Evolutionary conservation across 2,888 invertebrate species (phyloP).

Genomic region (Tenodera sinensis): DNA sequence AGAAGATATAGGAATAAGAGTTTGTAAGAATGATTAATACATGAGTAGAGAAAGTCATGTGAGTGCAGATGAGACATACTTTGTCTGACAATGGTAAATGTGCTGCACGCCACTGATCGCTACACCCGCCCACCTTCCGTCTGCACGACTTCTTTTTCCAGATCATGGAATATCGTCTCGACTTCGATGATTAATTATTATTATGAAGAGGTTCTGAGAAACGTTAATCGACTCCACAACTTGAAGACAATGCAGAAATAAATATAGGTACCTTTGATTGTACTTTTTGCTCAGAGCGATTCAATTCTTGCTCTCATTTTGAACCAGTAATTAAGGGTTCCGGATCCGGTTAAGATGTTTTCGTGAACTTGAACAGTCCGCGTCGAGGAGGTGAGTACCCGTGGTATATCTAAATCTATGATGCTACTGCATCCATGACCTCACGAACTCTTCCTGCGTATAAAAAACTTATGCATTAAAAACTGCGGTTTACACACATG

Average conservation of each 20-base stretch:
- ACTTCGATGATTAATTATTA: not conserved
- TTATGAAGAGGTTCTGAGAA: not conserved
- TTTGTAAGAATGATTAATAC: no score
- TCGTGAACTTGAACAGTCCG: not conserved
- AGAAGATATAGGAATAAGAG: no score
- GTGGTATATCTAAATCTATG: not conserved
- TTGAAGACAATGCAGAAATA: not conserved
- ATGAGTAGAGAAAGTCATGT: no score
- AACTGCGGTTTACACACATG: not conserved
- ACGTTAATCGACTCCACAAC: not conserved
- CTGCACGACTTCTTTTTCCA: not conserved
- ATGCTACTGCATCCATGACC: not conserved
- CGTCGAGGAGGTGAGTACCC: not conserved
- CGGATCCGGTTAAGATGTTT: not conserved
- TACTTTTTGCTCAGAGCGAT: not conserved
- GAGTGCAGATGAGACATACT: no score
- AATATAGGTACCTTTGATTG: not conserved
- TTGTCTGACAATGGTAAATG: no score
- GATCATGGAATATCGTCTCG: not conserved
- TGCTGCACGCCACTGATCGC: not conserved
- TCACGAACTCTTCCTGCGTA: not conserved
- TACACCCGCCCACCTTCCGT: not conserved
- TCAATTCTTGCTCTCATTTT: not conserved
- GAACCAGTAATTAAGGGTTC: not conserved
- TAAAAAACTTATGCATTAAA: not conserved